Percentiles rank a stretch among this genome's conserved stretches.
These are phyloP conservation scores for Metopolophium dirhodum DNA, from an alignment of 1,140 invertebrate species.

Conservation along the genomic window DNA sequence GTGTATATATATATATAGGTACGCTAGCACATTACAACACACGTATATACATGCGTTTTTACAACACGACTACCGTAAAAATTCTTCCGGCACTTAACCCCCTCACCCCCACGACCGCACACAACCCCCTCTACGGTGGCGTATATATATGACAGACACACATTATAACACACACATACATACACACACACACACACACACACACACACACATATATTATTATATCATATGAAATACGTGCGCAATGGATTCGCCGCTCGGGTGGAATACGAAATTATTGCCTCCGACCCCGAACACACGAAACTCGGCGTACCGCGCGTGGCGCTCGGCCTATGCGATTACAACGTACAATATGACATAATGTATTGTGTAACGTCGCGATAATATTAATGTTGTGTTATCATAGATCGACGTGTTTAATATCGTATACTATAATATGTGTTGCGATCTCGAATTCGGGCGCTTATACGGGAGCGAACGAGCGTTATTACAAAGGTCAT, in stretches of 20 bases:
- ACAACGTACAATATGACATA: background rate
- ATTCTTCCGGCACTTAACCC: conserved; percentile 19
- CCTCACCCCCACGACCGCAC: background rate
- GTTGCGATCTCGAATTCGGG: background rate
- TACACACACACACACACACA: background rate
- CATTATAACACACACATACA: background rate
- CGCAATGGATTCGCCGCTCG: background rate
- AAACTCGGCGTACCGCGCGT: background rate
- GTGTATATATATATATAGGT: background rate
- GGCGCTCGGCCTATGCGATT: background rate
- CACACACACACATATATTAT: background rate
- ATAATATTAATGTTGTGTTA: background rate
- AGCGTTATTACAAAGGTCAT: background rate
- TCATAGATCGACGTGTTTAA: background rate
- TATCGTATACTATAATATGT: background rate
- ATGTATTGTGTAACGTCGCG: background rate
- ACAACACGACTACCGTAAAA: background rate
- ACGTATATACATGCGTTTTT: background rate
- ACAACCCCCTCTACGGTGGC: background rate
- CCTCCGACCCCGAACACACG: background rate
- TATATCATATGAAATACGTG: conserved; percentile 18
- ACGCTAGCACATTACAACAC: background rate
- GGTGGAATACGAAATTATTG: conserved; percentile 5
- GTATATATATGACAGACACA: background rate
- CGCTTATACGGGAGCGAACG: background rate